Base-by-base conservation (phyloP, 2,888 invertebrate genomes). In the Thyatira batis region DNA sequence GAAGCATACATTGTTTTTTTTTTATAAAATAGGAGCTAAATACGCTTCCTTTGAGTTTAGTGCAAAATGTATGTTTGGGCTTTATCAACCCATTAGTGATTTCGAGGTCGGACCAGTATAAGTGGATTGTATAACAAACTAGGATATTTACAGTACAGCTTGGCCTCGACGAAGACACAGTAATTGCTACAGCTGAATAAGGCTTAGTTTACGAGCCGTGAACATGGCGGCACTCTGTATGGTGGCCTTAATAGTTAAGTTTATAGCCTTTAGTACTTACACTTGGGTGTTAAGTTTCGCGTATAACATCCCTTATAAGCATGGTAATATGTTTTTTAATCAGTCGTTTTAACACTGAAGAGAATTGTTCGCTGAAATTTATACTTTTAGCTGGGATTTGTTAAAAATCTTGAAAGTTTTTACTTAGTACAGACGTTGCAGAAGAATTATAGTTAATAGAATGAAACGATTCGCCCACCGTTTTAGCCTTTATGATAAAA, bases 101-200 rank as follows among this genome's bases (percentile, higher is more conserved):
- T 66, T 69, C 60, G 62, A 73, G 70, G 69, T 64, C 66, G 52
- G 50, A 17, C 27, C 48, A 27, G 48, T 48, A 13, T 48, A 27
- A 46, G 48, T 48, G 33, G 49, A 33, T 49, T 49, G 59, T 68
- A 65, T 63, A 67, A 66, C 65, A 73, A 67, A 73, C 61, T 69
- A 72, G 69, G 66, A 71, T 74, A 73, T 71, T 73, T 72, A 71
- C 66, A 67, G 69, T 64, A 58, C 63, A 66, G 60, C 46, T 45
- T 57, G 71, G 59, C 74, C 73, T 75, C 72, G 67, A 46, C 57
- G 58, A 69, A 67, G 64, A 74, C 64, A 73, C 71, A 62, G 71
- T 81, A 82, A 84, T 82, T 80, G 78, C 76, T 69, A 70, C 71
- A 65, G 63, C 76, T 80, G 80, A 84, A 82, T 80, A 76, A 78